A percentile compares a stretch with the other conserved stretches of the same genome.
Evolutionary conservation across 1,140 invertebrate genomes (phyloP).

Genomic region (Zophobas atratus): DNA sequence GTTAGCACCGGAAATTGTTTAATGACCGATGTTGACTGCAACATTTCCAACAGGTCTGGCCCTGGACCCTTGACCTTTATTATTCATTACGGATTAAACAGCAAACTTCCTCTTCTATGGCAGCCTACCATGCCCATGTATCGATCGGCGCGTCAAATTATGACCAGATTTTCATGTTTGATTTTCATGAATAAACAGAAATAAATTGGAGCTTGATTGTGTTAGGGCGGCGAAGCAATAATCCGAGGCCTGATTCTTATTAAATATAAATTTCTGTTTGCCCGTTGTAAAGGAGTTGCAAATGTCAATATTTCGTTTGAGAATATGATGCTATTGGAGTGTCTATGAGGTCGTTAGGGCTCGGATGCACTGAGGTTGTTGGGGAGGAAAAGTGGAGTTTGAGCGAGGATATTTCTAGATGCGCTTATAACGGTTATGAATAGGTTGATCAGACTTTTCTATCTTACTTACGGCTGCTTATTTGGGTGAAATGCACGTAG

Average conservation of each 20-base stretch:
- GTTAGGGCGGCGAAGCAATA: conserved; percentile 25
- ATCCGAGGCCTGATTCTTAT: conserved; percentile 6
- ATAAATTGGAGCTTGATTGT: conserved; percentile 35
- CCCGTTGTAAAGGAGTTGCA: conserved; percentile 7
- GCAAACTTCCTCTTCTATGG: neutral
- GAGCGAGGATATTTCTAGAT: too few relatives aligned
- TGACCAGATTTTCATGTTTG: conserved; percentile 25
- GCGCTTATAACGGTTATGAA: too few relatives aligned
- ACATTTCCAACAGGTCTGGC: too few relatives aligned
- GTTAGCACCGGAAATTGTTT: conserved; percentile 35
- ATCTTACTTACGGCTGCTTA: too few relatives aligned
- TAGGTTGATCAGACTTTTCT: too few relatives aligned
- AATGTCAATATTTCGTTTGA: conserved; percentile 29
- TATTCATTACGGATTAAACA: conserved; percentile 10
- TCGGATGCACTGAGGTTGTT: too few relatives aligned
- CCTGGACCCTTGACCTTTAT: conserved; percentile 12
- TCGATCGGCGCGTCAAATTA: conserved; percentile 17
- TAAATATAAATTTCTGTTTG: conserved; percentile 35
- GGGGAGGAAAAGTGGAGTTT: too few relatives aligned
- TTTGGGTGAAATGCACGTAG: too few relatives aligned
- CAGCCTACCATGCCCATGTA: neutral
- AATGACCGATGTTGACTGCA: conserved; percentile 34
- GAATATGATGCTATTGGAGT: neutral
- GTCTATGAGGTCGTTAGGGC: too few relatives aligned
- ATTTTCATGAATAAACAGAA: conserved; percentile 30